Conservation (phyloP, 2,797 vertebrate species). For the Knipowitschia caucasica region DNA sequence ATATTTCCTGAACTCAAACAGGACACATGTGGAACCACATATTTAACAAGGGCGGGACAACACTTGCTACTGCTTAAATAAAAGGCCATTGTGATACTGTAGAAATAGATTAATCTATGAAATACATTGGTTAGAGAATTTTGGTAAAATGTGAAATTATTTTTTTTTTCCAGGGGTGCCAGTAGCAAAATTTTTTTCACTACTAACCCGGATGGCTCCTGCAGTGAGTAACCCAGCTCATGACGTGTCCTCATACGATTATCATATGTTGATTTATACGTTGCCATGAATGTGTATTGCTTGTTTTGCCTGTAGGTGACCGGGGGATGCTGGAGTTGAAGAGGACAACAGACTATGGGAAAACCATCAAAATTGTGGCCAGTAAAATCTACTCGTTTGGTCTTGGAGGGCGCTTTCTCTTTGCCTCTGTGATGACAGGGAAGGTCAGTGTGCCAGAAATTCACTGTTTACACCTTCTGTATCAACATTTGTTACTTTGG, state of each 20-base stretch:
- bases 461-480: neutral
- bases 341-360: conserved; percentile 83
- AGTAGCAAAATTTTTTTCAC: conserved; percentile 84
- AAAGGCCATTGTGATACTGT: conserved; percentile 7
- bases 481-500: no score
- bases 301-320: conserved; percentile 68
- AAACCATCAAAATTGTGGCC: conserved; percentile 80
- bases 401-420: conserved; percentile 88
- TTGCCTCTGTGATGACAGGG: conserved; percentile 91
- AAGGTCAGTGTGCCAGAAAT: conserved; percentile 68
- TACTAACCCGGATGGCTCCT: conserved; percentile 83
- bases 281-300: neutral
- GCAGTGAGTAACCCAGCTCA: conserved; percentile 81
- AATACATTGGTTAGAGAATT: no score
- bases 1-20: conserved; percentile 23
- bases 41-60: conserved; percentile 31
- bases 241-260: neutral
- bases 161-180: conserved; percentile 78
- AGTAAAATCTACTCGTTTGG: conserved; percentile 90
- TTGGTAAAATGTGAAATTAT: no score
- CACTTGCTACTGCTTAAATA: conserved; percentile 23
- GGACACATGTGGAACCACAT: conserved; percentile 16
- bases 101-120: no score
- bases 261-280: no score
- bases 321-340: conserved; percentile 83